phyloP scores from a whole-genome alignment of 64 coral and sea anemone genomes.

The Montipora efflorescens region DNA sequence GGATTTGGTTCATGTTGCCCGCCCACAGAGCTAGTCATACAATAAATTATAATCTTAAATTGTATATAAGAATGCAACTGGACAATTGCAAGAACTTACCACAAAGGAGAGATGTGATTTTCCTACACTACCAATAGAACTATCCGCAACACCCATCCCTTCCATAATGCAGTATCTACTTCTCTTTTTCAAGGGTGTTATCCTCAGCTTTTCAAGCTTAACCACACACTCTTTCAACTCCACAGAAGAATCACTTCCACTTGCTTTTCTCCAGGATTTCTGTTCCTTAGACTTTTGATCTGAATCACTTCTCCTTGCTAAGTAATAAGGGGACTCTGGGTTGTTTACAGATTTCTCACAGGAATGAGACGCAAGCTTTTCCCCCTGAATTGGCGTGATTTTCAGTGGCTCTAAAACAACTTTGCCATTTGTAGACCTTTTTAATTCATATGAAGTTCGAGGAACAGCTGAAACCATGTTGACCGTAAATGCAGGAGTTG shows the following conservation, averaged over 20 bases:
- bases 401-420: constrained; percentile 5
- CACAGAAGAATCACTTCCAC: neutral
- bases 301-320: neutral
- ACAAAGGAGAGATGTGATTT: constrained; percentile 65
- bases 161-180: neutral
- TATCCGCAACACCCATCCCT: neutral
- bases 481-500: constrained; percentile 8
- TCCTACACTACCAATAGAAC: neutral
- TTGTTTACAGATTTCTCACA: neutral
- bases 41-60: too few species aligned
- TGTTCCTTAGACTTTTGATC: neutral
- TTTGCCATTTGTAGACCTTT: neutral
- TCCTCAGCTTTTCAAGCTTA: constrained; percentile 73
- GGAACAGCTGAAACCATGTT: neutral
- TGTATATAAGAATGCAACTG: too few species aligned
- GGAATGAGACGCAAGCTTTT: neutral
- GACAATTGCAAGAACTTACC: constrained; percentile 21
- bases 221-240: constrained; percentile 75
- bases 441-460: neutral
- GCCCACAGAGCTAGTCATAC: too few species aligned
- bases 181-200: constrained; percentile 59
- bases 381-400: constrained; percentile 32
- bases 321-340: neutral
- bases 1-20: too few species aligned
- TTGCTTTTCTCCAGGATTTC: neutral